Evolutionary conservation across 2,888 invertebrate species (phyloP).

Genomic region (Trissonchulus sp.): DNA sequence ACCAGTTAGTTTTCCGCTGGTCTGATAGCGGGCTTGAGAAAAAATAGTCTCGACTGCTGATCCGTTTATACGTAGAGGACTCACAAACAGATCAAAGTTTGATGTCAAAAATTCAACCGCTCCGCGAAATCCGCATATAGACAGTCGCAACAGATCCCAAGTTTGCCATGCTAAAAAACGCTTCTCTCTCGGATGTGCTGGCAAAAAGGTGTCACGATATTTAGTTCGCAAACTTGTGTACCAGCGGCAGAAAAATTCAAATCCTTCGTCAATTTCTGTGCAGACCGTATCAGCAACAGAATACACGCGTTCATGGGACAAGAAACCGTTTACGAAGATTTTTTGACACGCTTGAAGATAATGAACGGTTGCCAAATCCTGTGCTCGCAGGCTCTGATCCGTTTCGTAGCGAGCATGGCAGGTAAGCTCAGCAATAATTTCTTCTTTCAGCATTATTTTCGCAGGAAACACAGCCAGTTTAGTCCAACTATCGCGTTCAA

Average conservation of each 20-base stretch:
- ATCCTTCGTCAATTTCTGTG: background rate
- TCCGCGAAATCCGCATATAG: slow-evolving; percentile 14
- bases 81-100: background rate
- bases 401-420: background rate
- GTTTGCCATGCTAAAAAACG: slow-evolving; percentile 21
- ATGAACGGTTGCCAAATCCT: background rate
- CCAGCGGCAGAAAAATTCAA: slow-evolving; percentile 13
- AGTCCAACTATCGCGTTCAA: slow-evolving; percentile 21
- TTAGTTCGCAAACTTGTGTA: background rate
- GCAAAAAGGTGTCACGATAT: background rate
- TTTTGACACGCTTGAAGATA: background rate
- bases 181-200: background rate
- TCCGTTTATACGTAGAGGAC: background rate
- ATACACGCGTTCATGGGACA: background rate
- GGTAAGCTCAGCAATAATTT: slow-evolving; percentile 1
- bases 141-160: slow-evolving; percentile 3
- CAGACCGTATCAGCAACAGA: background rate
- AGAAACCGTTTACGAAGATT: background rate
- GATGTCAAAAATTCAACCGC: background rate
- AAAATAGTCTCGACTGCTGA: slow-evolving; percentile 18
- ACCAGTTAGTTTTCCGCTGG: slow-evolving; percentile 11
- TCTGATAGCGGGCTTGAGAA: background rate
- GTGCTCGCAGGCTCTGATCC: background rate
- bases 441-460: background rate
- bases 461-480: slow-evolving; percentile 15